phyloP scores from a whole-genome alignment of 2,113 vertebrate genomes.

The Lonchura striata region DNA sequence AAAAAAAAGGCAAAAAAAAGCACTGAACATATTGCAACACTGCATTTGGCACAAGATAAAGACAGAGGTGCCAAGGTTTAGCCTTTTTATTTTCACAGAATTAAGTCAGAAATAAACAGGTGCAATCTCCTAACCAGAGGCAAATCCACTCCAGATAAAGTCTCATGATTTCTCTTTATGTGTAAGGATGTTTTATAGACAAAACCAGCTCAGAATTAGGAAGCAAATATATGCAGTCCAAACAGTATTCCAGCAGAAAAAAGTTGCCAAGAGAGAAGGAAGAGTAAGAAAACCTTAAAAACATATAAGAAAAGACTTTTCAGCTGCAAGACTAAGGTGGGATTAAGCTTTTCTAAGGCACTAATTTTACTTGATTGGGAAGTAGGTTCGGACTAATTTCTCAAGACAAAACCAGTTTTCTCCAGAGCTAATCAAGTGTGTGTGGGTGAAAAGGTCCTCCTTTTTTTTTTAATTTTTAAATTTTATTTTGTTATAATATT shows the following conservation, averaged over 20 bases:
- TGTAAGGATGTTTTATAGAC: not conserved
- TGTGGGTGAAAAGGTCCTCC: rapidly evolving
- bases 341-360: not conserved
- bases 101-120: conserved; percentile 7
- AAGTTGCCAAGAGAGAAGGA: not conserved
- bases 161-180: not conserved
- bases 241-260: not conserved
- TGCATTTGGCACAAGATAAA: not conserved
- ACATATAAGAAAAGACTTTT: rapidly evolving
- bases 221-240: not conserved
- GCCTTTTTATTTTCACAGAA: not conserved
- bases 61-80: not conserved
- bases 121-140: not conserved
- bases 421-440: not conserved
- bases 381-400: not conserved
- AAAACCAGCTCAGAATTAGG: not conserved
- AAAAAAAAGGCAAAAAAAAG: not conserved
- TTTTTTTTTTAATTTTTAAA: no score
- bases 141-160: not conserved
- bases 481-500: no score
- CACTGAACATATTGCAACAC: not conserved
- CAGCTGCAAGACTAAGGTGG: not conserved
- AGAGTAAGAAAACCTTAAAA: not conserved
- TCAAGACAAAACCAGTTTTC: rapidly evolving
- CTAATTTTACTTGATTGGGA: rapidly evolving